Base-by-base conservation (phyloP, 2,113 vertebrate genomes). In the Corythoichthys haematopterus region DNA sequence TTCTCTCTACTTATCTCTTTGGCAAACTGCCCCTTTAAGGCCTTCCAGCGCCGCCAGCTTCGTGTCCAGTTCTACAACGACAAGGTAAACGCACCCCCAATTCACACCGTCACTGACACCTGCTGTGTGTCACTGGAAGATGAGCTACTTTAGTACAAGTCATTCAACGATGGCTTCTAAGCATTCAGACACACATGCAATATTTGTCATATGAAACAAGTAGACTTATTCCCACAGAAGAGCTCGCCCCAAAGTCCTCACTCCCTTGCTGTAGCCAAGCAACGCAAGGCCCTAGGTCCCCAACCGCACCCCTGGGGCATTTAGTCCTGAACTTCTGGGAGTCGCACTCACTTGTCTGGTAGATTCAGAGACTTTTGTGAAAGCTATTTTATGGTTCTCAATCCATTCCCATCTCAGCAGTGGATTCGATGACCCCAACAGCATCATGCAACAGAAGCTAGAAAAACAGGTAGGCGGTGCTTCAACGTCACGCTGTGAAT, bases 381-480 rank as follows among this genome's bases (percentile, higher is more conserved):
- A 43, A n/a, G 16, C 52, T 11, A 20, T 8, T 7, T 53, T 10
- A 28, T 3, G 9, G 1, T 20, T 57, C 33, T 15, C 4, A 4
- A 2, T 62, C 11, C 40, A 38, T 48, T 71, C 46, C 61, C 52
- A 33, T 65, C 43, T 64, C 68, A 28, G 35, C 82, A 97, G 95
- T 66, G 84, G 91, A 77, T 89, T 95, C 71, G 93, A 94, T 60
- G 93, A 95, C 86, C 95, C 96, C 86, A 85, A 87, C 66, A 95
- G 91, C 70, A 87, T 98, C 13, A 92, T 96, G 76, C 94, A 95
- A 77, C 91, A 95, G 86, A 98, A 97, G 81, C 91, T 98, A 68
- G 93, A 97, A 68, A 95, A 95, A 80, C 97, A 98, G 94, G 97
- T 98, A 81, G 81, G 84, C 69, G 46, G 12, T 9, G 12, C 10